These are phyloP conservation scores for Pluvialis apricaria DNA, from an alignment of 2,113 vertebrate genomes.

Conservation along the genomic window DNA sequence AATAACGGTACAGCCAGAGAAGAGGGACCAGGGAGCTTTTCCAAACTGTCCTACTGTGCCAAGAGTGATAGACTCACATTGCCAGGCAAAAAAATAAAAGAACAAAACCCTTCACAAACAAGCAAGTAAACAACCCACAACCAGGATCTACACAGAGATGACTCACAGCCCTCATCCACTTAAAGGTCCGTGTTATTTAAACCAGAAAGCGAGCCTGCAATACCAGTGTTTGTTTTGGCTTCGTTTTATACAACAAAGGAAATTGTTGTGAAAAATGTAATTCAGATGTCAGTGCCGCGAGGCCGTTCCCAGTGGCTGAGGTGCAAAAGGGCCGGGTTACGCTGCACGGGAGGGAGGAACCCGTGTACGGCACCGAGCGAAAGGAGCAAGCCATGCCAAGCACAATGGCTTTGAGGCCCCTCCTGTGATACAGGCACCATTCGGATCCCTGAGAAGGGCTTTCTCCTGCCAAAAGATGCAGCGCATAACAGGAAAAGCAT, in stretches of 20 bases:
- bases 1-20: background rate
- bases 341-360: background rate
- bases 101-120: background rate
- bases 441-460: background rate
- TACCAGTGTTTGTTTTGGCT: constrained; percentile 28
- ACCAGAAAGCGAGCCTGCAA: background rate
- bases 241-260: background rate
- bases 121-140: background rate
- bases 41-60: background rate
- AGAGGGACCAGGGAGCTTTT: background rate
- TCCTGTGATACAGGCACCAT: background rate
- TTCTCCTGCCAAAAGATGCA: background rate
- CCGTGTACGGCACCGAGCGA: background rate
- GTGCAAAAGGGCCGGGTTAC: background rate
- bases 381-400: background rate
- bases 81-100: background rate
- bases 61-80: background rate
- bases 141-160: background rate
- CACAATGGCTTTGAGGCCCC: background rate
- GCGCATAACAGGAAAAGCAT: background rate
- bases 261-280: constrained; percentile 33
- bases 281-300: constrained; percentile 13
- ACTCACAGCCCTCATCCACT: background rate
- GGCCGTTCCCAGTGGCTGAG: background rate
- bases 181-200: constrained; percentile 19